These are phyloP conservation scores for Apoda limacodes DNA, from an alignment of 2,888 invertebrate genomes.

Conservation along the genomic window DNA sequence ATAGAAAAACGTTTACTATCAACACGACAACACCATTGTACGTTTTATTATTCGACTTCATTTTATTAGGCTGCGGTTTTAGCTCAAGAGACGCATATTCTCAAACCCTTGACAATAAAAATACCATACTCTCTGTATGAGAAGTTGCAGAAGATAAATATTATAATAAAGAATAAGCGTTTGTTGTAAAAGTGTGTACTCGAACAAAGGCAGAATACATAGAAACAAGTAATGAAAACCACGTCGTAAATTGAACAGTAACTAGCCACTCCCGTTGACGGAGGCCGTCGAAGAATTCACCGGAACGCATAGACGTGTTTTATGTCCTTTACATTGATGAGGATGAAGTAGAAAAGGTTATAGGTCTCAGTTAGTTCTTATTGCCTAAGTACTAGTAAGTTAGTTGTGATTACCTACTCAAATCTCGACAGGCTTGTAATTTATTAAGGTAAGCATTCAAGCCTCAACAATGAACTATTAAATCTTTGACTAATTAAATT, in stretches of 20 bases:
- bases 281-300: slow-evolving; percentile 33
- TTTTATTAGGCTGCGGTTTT: slow-evolving; percentile 2
- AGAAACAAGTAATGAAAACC: slow-evolving; percentile 36
- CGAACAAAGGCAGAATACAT: slow-evolving; percentile 30
- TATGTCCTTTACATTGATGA: slow-evolving; percentile 55
- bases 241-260: slow-evolving; percentile 43
- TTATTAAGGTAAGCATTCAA: too few species aligned
- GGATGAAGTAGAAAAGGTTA: slow-evolving; percentile 36
- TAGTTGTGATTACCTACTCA: too few species aligned
- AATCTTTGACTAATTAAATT: too few species aligned
- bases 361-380: too few species aligned
- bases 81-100: not conserved
- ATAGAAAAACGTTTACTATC: slow-evolving; percentile 4
- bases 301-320: slow-evolving; percentile 44
- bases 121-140: not conserved
- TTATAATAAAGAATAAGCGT: slow-evolving; percentile 7
- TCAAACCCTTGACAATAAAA: not conserved
- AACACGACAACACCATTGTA: not conserved
- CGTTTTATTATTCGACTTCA: slow-evolving; percentile 1
- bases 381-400: too few species aligned
- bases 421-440: too few species aligned
- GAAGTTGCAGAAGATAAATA: not conserved
- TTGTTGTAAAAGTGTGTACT: slow-evolving; percentile 18
- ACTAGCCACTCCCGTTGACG: slow-evolving; percentile 34
- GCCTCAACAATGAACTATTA: too few species aligned